Base-by-base conservation (phyloP, 2,888 invertebrate genomes). In the Choristoneura rosaceana region DNA sequence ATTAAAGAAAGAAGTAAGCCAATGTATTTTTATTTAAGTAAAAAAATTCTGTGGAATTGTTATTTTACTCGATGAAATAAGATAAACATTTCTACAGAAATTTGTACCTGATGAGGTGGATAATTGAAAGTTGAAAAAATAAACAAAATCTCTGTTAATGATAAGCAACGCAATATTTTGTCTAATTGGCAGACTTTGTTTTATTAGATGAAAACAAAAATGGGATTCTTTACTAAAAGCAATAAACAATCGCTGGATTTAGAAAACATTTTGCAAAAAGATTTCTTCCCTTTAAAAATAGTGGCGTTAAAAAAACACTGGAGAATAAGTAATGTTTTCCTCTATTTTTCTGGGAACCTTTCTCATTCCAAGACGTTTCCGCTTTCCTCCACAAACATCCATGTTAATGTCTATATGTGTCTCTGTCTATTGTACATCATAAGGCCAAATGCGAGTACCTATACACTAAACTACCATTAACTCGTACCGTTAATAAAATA, bases 341-440 rank as follows among this genome's bases (percentile, higher is more conserved):
- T 8, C 4, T 25, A 33, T 25, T 8, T 63, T 47, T 41, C 41
- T 10, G 17, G 4, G 61, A 61, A 61, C 61, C 61, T 61, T 61
- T 61, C 61, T 61, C 41, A 61, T 61, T 41, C 61, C n/a, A 17
- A 41, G 61, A 41, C 34, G 61, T 61, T 61, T 61, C 61, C 61
- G 61, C 12, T 61, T 17, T 61, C 41, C 60, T 41, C n/a, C 61
- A 17, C 61, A 43, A 43, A 41, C 61, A 61, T 61, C 41, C 41
- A 25, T 55, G 55, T 61, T 10, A 17, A 38, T 43, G 10, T 34
- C 61, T 61, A 41, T 41, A 10, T 41, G 61, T 61, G 25, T 55
- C 25, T 1, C 3, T 55, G 25, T 55, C 25, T 1, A 3, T 55
- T 10, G 55, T 55, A 55, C 12, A 12, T 25, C 12, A 25, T 25